A percentile compares a stretch with the other conserved stretches of the same genome.
These are phyloP conservation scores for Tolypeutes matacus DNA, from an alignment of 2,797 vertebrate genomes.

Conservation along the genomic window DNA sequence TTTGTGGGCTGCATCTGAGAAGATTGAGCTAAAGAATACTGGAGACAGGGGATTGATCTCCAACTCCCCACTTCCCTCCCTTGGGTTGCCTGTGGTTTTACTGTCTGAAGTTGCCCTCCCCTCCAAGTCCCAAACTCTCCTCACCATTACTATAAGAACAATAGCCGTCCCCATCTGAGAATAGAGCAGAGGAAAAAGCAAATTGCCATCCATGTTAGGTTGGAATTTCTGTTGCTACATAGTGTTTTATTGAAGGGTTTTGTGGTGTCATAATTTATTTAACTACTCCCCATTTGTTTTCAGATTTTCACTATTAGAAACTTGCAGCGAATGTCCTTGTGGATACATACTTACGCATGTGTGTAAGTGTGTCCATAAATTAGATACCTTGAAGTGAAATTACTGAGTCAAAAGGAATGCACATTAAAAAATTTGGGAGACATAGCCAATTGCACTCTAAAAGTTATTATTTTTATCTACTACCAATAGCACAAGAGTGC, in stretches of 20 bases:
- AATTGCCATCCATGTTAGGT: background rate
- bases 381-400: background rate
- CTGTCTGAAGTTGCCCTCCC: background rate
- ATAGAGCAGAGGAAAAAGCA: background rate
- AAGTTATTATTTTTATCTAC: background rate
- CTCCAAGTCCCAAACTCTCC: background rate
- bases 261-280: conserved; percentile 13
- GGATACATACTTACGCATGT: background rate
- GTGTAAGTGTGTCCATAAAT: background rate
- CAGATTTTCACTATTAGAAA: background rate
- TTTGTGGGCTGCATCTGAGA: background rate
- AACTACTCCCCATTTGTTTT: background rate
- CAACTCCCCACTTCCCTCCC: background rate
- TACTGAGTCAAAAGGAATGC: background rate
- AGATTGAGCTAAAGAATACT: background rate
- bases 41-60: background rate
- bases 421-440: background rate
- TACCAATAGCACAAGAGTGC: background rate
- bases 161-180: background rate
- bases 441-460: background rate
- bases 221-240: background rate
- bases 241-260: background rate
- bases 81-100: background rate
- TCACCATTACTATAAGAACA: background rate
- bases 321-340: background rate